Conservation (phyloP, 2,113 vertebrate genomes). For the Oncorhynchus mykiss region DNA sequence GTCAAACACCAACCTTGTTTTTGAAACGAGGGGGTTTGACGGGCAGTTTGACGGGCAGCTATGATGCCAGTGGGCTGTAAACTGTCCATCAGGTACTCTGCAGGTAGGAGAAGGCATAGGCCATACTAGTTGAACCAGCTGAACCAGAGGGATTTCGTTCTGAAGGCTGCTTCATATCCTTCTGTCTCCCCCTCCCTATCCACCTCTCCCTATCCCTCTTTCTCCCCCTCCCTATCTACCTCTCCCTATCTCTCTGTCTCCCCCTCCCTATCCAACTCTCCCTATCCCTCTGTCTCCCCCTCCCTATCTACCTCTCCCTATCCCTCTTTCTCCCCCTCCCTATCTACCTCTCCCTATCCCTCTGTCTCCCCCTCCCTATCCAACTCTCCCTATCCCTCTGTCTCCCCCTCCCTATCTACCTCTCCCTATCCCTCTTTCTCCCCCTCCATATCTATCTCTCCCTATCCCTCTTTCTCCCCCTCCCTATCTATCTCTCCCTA, state of each 20-base stretch:
- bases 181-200: neutral
- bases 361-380: no score
- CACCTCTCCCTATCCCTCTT: no score
- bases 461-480: no score
- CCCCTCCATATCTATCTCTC: no score
- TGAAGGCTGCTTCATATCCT: neutral
- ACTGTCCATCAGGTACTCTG: constrained; percentile 23
- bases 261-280: neutral
- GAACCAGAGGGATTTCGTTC: neutral
- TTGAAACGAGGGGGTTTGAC: neutral
- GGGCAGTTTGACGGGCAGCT: constrained; percentile 26
- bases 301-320: no score
- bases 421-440: fast-evolving
- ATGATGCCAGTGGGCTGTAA: constrained; percentile 39
- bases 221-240: no score
- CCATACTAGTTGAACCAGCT: constrained; percentile 9
- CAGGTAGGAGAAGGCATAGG: constrained; percentile 18
- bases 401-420: no score
- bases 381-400: no score
- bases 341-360: no score
- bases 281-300: neutral
- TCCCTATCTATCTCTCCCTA: no score
- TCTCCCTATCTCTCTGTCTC: no score
- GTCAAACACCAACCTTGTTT: constrained; percentile 34
- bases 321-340: no score